A percentile compares a stretch with the other conserved stretches of the same genome.
These are phyloP conservation scores for Euproctis similis DNA, from an alignment of 2,888 invertebrate species.

Conservation along the genomic window DNA sequence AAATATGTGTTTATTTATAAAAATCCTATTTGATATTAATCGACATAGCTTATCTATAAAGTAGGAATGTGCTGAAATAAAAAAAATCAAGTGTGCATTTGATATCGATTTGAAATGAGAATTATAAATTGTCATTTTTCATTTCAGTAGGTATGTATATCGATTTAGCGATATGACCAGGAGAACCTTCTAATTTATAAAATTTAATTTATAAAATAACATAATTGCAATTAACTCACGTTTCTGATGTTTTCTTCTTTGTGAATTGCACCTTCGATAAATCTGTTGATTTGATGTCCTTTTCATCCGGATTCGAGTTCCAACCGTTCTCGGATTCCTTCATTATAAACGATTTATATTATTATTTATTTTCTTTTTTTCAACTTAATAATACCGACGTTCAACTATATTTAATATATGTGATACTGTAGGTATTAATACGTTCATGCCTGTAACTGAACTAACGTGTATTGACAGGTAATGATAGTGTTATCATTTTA, in stretches of 20 bases:
- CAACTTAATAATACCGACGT: not conserved
- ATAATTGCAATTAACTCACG: constrained; percentile 22
- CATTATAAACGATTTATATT: constrained; percentile 22
- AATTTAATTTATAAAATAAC: no score
- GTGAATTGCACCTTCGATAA: constrained; percentile 21
- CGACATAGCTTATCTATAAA: no score
- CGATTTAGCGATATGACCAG: no score
- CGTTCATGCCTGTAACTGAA: constrained; percentile 12
- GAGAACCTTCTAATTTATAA: no score
- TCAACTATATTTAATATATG: not conserved
- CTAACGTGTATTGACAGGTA: constrained; percentile 25
- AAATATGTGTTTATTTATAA: no score
- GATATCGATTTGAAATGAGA: no score
- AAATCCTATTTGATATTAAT: no score
- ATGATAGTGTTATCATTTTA: constrained; percentile 36
- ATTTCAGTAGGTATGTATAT: no score
- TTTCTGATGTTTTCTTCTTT: constrained; percentile 21
- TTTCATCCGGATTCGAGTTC: constrained; percentile 23
- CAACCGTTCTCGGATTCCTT: constrained; percentile 30
- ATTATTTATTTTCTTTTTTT: constrained; percentile 2
- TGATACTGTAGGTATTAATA: constrained; percentile 5
- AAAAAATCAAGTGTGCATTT: no score
- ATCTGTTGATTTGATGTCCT: constrained; percentile 23
- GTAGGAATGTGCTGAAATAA: no score
- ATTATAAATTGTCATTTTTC: no score